These are phyloP conservation scores for Tipula unca DNA, from an alignment of 2,888 invertebrate species.

Conservation along the genomic window DNA sequence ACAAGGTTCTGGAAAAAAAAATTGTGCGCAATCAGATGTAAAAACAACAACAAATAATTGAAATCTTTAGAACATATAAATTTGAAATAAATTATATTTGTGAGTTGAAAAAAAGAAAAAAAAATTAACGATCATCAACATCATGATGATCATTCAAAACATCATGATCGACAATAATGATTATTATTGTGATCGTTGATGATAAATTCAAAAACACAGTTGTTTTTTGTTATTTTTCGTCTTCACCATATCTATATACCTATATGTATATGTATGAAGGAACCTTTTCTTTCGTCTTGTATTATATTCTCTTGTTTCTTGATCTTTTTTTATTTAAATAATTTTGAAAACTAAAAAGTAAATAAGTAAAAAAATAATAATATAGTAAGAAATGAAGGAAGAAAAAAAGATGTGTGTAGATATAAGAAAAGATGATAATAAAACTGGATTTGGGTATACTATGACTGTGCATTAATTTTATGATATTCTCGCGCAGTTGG, in stretches of 20 bases:
- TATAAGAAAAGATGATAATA: background rate
- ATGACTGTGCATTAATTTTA: background rate
- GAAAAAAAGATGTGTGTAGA: background rate
- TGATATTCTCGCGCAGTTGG: background rate
- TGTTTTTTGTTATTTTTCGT: background rate
- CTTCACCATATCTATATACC: no score
- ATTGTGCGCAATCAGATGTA: background rate
- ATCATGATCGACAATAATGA: background rate
- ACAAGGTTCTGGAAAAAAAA: background rate
- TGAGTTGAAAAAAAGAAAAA: background rate
- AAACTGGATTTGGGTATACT: background rate
- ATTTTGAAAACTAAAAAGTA: background rate
- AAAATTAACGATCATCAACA: background rate
- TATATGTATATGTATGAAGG: background rate
- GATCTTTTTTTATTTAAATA: background rate
- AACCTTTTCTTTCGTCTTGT: background rate
- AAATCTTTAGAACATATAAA: background rate
- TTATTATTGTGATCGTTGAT: background rate
- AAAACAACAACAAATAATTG: background rate
- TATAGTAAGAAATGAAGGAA: background rate
- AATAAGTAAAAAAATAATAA: background rate
- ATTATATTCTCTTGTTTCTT: background rate
- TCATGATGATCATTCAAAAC: conserved; percentile 2
- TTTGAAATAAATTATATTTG: background rate
- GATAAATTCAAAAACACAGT: background rate